Conservation (phyloP, 2,888 invertebrate genomes). For the Strigamia crassipes region DNA sequence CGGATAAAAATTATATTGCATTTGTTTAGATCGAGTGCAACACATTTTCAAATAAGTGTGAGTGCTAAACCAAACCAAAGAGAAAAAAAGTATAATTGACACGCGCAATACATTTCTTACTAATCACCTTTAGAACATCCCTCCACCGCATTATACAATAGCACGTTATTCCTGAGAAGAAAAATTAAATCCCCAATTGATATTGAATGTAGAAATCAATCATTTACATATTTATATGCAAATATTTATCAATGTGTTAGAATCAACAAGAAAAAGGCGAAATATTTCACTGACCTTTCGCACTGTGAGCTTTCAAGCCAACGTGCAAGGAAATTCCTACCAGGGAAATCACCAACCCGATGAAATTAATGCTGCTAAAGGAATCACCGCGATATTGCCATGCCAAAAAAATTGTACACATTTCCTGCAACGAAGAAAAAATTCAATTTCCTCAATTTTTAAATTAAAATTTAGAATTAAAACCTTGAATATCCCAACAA, state of each 20-base stretch:
- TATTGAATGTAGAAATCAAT: background rate
- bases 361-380: slow-evolving; percentile 77
- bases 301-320: slow-evolving; percentile 60
- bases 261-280: background rate
- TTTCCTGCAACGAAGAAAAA: slow-evolving; percentile 71
- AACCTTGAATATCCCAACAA: slow-evolving; percentile 97
- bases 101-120: background rate
- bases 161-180: background rate
- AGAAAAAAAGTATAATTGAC: background rate
- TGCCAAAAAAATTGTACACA: slow-evolving; percentile 86
- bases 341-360: slow-evolving; percentile 85
- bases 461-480: slow-evolving; percentile 50
- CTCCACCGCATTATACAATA: background rate
- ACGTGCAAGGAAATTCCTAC: slow-evolving; percentile 86
- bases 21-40: background rate
- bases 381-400: slow-evolving; percentile 84
- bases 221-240: background rate
- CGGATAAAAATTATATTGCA: background rate
- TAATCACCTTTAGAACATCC: slow-evolving; percentile 3
- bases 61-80: background rate
- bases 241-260: background rate
- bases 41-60: background rate
- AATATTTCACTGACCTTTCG: background rate
- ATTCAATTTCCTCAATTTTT: background rate
- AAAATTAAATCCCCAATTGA: background rate